Percentiles rank a stretch among this genome's conserved stretches.
phyloP scores from a whole-genome alignment of 2,797 vertebrate species.

The Myripristis murdjan region DNA sequence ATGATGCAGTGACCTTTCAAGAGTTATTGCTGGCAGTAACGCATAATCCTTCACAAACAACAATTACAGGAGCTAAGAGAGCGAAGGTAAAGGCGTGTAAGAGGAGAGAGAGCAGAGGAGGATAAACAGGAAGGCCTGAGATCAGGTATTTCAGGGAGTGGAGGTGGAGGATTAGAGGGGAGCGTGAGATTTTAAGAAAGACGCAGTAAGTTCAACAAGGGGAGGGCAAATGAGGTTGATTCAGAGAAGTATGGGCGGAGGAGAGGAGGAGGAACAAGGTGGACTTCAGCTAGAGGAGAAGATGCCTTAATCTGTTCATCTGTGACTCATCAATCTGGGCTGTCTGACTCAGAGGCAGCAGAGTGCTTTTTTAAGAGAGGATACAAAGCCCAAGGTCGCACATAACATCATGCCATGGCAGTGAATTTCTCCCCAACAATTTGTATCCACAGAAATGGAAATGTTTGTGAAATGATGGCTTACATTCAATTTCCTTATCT shows the following conservation, averaged over 20 bases:
- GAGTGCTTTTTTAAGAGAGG: constrained; percentile 29
- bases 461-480: no score
- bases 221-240: constrained; percentile 53
- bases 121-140: constrained; percentile 55
- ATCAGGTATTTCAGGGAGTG: constrained; percentile 64
- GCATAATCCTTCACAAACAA: constrained; percentile 56
- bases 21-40: constrained; percentile 41
- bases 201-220: constrained; percentile 57
- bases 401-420: constrained; percentile 3
- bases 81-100: constrained; percentile 47
- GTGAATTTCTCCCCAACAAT: neutral
- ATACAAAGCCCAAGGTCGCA: constrained; percentile 59
- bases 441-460: neutral
- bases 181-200: constrained; percentile 68
- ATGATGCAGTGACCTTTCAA: constrained; percentile 62
- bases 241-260: constrained; percentile 36
- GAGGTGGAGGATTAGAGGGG: constrained; percentile 67
- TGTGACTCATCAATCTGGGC: constrained; percentile 71
- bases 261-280: constrained; percentile 36
- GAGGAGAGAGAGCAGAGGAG: constrained; percentile 40
- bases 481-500: no score
- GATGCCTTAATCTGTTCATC: constrained; percentile 61
- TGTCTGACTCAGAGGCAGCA: constrained; percentile 56
- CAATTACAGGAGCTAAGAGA: constrained; percentile 53
- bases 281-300: constrained; percentile 51